Evolutionary conservation across 2,797 vertebrate species (phyloP), one percentile per base, ranked within the genome.

Genomic region (Onychomys leucogaster): DNA sequence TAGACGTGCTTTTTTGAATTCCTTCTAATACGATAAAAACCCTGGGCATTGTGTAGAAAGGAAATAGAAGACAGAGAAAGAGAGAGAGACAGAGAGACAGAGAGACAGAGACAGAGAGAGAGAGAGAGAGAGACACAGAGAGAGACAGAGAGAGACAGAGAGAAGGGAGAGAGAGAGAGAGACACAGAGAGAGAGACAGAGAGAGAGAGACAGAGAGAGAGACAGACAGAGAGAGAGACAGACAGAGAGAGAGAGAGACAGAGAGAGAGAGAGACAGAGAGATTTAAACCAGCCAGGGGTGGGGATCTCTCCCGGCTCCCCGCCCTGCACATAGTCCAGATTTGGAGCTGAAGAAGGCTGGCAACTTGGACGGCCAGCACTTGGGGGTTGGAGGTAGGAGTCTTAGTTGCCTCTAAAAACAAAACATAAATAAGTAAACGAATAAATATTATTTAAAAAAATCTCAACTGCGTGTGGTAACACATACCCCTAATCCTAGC

Each of bases 41-140:
- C 37, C 61, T 94, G 61, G 55, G 34, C 37, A 34, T n/a, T 73
- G 34, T 29, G 55, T 43, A 90, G 65, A 78, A 83, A 90, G 76
- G n/a, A 89, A 76, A 80, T 5, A 19, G 29, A 52, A 49, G 41
- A 85, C 63, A 32, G n/a, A 87, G 90, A 52, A 9, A 49, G 46
- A n/a, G 34, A 84, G 63, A 89, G 73, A 85, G 90, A 59, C 46
- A 81, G n/a, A n/a, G n/a, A n/a, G n/a, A n/a, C n/a, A n/a, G n/a
- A n/a, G n/a, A n/a, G n/a, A n/a, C n/a, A n/a, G n/a, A 87, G 90
- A 52, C n/a, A n/a, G n/a, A 85, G 90, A 59, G 46, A 81, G n/a
- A n/a, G n/a, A n/a, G n/a, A n/a, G n/a, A n/a, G n/a, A n/a, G n/a
- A n/a, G n/a, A n/a, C n/a, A n/a, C n/a, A n/a, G n/a, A n/a, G n/a